A percentile compares a stretch with the other conserved stretches of the same genome.
phyloP scores from a whole-genome alignment of 2,888 invertebrate genomes.

The Pecten maximus region DNA sequence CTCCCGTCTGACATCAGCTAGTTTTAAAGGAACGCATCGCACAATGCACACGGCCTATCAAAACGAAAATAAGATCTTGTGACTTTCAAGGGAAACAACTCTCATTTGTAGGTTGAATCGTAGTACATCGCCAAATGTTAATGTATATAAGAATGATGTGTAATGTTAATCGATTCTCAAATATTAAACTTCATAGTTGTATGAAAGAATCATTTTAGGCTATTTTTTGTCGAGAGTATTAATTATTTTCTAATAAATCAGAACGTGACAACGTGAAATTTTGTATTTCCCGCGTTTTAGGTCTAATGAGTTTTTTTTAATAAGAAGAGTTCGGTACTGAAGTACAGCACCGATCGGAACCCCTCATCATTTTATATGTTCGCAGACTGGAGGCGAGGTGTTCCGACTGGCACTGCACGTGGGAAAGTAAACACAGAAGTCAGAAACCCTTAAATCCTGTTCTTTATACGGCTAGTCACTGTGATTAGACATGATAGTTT shows the following conservation, averaged over 20 bases:
- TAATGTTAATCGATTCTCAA: no score
- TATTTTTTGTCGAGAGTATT: no score
- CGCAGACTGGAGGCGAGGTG: no score
- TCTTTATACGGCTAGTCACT: background rate
- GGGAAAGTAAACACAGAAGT: background rate
- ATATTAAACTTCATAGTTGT: no score
- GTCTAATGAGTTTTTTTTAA: background rate
- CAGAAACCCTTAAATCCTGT: background rate
- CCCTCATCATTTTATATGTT: no score
- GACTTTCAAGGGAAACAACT: background rate
- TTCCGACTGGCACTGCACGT: background rate
- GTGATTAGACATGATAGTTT: background rate
- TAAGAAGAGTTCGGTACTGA: background rate
- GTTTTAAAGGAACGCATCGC: background rate
- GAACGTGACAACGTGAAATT: background rate
- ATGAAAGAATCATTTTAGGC: no score
- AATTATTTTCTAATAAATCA: no score
- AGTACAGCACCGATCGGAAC: no score
- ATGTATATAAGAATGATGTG: no score
- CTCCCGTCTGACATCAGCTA: background rate
- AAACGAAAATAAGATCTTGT: constrained; percentile 26
- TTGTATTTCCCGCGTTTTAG: constrained; percentile 21
- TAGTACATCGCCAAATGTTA: background rate
- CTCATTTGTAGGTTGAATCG: background rate
- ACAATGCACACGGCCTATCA: background rate